Evolutionary conservation across 2,888 invertebrate species (phyloP).

Genomic region (Conistra vaccinii): DNA sequence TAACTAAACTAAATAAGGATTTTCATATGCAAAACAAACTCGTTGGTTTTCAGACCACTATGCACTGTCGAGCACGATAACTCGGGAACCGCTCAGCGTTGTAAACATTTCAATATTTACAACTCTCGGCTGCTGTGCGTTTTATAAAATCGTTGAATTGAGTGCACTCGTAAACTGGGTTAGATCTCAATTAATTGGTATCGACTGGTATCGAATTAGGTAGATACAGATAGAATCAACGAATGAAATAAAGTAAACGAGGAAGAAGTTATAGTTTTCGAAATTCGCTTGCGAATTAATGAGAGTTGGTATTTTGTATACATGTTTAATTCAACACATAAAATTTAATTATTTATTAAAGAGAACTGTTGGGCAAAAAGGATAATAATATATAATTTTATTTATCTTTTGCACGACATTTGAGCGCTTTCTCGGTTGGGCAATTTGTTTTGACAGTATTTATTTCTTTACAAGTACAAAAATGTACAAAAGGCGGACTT

Average conservation of each 20-base stretch:
- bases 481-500: neutral
- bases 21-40: conserved; percentile 69
- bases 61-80: conserved; percentile 63
- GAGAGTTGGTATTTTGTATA: neutral
- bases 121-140: conserved; percentile 49
- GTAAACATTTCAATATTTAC: conserved; percentile 72
- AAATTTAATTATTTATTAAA: too few relatives aligned
- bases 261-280: neutral
- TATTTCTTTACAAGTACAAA: neutral
- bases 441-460: neutral
- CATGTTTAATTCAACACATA: too few relatives aligned
- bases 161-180: conserved; percentile 5
- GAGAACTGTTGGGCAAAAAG: neutral
- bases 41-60: conserved; percentile 42
- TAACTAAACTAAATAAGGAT: conserved; percentile 64
- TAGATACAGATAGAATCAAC: neutral
- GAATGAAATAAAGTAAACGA: neutral
- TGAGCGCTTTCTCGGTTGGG: neutral
- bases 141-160: conserved; percentile 31
- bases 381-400: neutral
- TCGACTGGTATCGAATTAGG: neutral
- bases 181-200: conserved; percentile 1
- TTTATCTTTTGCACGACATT: neutral
- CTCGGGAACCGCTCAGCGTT: conserved; percentile 52
- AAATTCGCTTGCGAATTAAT: neutral